These are phyloP conservation scores for Drosophila parvula DNA, from an alignment of 1,140 invertebrate species.

Conservation along the genomic window DNA sequence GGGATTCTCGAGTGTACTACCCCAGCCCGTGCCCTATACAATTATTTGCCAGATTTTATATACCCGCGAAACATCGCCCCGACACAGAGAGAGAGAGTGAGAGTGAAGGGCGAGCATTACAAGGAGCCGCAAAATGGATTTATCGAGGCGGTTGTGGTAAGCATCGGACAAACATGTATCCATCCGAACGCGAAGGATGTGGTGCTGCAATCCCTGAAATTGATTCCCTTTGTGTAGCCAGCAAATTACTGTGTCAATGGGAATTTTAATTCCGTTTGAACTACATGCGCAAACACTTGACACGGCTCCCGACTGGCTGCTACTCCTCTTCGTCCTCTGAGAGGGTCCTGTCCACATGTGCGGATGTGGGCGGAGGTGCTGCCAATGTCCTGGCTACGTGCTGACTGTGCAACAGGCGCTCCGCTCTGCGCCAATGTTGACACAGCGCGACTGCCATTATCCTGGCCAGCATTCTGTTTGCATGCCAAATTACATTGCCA, in stretches of 20 bases:
- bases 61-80: conserved; percentile 16
- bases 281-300: conserved; percentile 81
- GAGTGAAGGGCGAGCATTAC: conserved; percentile 44
- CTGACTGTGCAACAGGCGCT: conserved; percentile 66
- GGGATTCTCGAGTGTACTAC: conserved; percentile 32
- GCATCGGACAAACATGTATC: conserved; percentile 77
- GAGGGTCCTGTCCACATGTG: conserved; percentile 42
- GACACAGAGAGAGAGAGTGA: conserved; percentile 4
- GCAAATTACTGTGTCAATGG: conserved; percentile 83
- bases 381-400: conserved; percentile 48
- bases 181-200: conserved; percentile 32
- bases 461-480: conserved; percentile 78
- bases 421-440: conserved; percentile 43
- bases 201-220: conserved; percentile 56
- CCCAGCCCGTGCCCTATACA: conserved; percentile 17
- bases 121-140: conserved; percentile 80
- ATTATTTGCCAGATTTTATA: conserved; percentile 37
- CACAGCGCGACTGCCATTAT: conserved; percentile 66
- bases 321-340: conserved; percentile 18
- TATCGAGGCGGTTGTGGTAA: conserved; percentile 84
- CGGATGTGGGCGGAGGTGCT: conserved; percentile 18
- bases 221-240: conserved; percentile 79
- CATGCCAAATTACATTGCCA: conserved; percentile 79
- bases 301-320: conserved; percentile 42
- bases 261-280: conserved; percentile 83